phyloP scores from a whole-genome alignment of 2,113 vertebrate species.

The Sisor rabdophorus region DNA sequence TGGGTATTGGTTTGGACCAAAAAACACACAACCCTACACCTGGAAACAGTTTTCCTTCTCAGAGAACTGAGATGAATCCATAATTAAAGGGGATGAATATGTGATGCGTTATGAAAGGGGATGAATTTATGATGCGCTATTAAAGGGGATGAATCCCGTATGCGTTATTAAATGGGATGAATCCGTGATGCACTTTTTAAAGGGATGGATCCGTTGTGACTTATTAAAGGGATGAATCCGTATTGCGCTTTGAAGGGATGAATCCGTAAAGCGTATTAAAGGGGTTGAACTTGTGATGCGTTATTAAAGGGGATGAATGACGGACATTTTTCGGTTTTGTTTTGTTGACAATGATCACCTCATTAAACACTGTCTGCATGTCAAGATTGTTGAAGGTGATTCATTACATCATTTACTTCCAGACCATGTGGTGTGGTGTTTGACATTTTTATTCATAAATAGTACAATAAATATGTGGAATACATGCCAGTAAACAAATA shows the following conservation, averaged over 20 bases:
- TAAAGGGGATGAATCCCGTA: too few species aligned
- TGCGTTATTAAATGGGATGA: too few species aligned
- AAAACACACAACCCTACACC: neutral
- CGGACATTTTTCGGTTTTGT: neutral
- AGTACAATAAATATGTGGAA: slow-evolving; percentile 42
- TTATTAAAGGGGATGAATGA: neutral
- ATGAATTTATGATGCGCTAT: too few species aligned
- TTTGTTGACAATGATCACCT: neutral
- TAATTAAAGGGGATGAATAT: too few species aligned
- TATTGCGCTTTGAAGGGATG: too few species aligned
- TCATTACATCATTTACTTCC: slow-evolving; percentile 1
- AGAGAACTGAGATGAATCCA: too few species aligned
- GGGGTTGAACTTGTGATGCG: neutral
- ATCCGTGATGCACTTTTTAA: too few species aligned
- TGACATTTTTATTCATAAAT: slow-evolving; percentile 47
- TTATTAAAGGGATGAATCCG: too few species aligned
- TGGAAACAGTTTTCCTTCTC: neutral
- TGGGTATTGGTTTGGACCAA: neutral
- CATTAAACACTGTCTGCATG: neutral
- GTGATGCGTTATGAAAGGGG: too few species aligned
- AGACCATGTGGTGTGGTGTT: slow-evolving; percentile 22
- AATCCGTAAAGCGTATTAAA: too few species aligned
- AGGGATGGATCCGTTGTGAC: too few species aligned
- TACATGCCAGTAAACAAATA: slow-evolving; percentile 45
- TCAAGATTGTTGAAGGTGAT: neutral